Conservation (phyloP, 2,888 invertebrate genomes). For the Lycophotia porphyrea region DNA sequence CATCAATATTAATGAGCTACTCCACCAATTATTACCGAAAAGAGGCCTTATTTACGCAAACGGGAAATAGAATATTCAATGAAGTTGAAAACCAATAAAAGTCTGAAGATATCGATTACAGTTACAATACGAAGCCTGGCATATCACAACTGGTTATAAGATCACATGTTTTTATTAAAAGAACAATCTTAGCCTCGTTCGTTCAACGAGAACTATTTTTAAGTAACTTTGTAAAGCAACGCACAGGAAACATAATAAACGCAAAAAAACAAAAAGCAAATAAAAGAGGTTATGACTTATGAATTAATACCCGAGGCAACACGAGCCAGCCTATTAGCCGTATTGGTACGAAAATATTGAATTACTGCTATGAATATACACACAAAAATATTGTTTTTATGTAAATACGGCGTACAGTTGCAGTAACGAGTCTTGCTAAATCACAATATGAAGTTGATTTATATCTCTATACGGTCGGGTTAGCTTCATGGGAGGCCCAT, state of each 20-base stretch:
- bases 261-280: constrained; percentile 66
- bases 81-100: constrained; percentile 1
- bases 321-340: constrained; percentile 72
- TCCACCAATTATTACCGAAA: constrained; percentile 3
- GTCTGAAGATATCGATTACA: background rate
- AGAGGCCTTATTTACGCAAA: background rate
- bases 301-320: constrained; percentile 64
- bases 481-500: constrained; percentile 88
- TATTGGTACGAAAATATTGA: constrained; percentile 70
- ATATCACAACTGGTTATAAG: background rate
- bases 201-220: constrained; percentile 48
- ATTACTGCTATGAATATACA: constrained; percentile 83
- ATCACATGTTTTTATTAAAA: constrained; percentile 26
- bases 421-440: constrained; percentile 92
- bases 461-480: constrained; percentile 88
- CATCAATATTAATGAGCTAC: constrained; percentile 23
- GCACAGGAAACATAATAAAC: constrained; percentile 68
- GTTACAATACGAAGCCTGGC: background rate
- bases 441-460: constrained; percentile 90
- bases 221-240: constrained; percentile 38
- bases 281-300: constrained; percentile 64
- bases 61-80: background rate
- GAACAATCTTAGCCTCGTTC: constrained; percentile 6
- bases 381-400: constrained; percentile 88
- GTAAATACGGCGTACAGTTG: constrained; percentile 91